A percentile compares a stretch with the other conserved stretches of the same genome.
phyloP scores from a whole-genome alignment of 2,888 invertebrate species.

The Dynastes grantii region DNA sequence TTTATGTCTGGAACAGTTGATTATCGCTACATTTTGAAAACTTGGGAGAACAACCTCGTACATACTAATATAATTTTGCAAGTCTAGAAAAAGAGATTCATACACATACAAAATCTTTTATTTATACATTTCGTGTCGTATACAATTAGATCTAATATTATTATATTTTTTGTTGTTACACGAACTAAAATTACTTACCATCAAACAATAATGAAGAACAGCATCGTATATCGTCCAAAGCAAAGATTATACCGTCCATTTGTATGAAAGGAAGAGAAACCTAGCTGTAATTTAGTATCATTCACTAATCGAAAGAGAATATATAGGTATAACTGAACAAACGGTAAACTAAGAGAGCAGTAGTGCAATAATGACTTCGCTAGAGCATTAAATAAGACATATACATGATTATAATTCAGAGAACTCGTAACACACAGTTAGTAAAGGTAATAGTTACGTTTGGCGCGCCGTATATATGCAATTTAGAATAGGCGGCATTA shows the following conservation, averaged over 20 bases:
- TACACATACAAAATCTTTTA: no score
- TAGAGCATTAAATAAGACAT: slow-evolving; percentile 15
- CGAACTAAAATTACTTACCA: neutral
- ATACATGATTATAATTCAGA: slow-evolving; percentile 6
- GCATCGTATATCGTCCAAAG: neutral
- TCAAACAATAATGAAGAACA: neutral
- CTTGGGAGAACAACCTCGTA: no score
- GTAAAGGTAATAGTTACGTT: neutral
- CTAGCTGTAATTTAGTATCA: slow-evolving; percentile 18
- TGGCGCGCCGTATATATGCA: neutral
- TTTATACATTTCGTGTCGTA: no score
- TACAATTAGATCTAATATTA: no score
- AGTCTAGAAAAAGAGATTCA: no score
- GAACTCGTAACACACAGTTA: slow-evolving; percentile 14
- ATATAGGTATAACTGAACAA: neutral
- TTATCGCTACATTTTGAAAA: no score
- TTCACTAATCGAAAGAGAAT: slow-evolving; percentile 11
- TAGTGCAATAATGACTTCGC: slow-evolving; percentile 2
- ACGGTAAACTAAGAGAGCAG: slow-evolving; percentile 15
- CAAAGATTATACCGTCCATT: slow-evolving; percentile 5
- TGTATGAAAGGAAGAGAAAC: neutral
- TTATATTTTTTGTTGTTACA: neutral
- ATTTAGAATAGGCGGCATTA: neutral
- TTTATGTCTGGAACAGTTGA: no score
- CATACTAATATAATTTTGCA: no score